phyloP scores from a whole-genome alignment of 2,888 invertebrate genomes.

The Synergus laeviventris region DNA sequence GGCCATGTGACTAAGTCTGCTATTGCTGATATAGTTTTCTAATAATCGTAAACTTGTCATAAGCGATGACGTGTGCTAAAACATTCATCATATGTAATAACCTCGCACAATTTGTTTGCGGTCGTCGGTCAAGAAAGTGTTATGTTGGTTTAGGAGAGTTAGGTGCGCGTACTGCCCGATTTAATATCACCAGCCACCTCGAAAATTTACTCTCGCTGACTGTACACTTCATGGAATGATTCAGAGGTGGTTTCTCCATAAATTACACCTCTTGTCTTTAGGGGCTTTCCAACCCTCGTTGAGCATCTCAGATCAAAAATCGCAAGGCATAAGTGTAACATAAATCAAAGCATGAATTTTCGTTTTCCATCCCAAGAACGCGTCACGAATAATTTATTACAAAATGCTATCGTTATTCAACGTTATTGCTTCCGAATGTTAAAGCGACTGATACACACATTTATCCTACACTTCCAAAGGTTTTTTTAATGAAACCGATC shows the following conservation, averaged over 20 bases:
- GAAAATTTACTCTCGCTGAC: conserved; percentile 28
- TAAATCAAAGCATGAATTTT: conserved; percentile 16
- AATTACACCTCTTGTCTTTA: conserved; percentile 27
- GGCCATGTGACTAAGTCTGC: no score
- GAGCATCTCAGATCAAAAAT: conserved; percentile 26
- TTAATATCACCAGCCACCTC: conserved; percentile 38
- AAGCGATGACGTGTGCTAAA: background rate
- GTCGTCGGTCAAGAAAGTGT: conserved; percentile 37
- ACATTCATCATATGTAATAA: conserved; percentile 11
- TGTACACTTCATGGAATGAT: conserved; percentile 32
- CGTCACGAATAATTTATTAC: conserved; percentile 15
- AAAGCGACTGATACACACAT: no score
- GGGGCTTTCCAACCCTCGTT: conserved; percentile 5
- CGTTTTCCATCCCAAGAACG: conserved; percentile 4
- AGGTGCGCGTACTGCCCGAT: conserved; percentile 2
- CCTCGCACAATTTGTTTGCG: conserved; percentile 22
- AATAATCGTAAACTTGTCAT: conserved; percentile 17
- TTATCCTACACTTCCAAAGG: no score
- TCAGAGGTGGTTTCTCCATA: conserved; percentile 30
- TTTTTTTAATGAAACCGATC: no score
- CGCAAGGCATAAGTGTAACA: conserved; percentile 13
- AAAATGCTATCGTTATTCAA: background rate
- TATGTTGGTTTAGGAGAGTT: conserved; percentile 30
- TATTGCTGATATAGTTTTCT: background rate
- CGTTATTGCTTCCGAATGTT: background rate